Conservation (phyloP, 2,113 vertebrate species). For the Tetrax tetrax region DNA sequence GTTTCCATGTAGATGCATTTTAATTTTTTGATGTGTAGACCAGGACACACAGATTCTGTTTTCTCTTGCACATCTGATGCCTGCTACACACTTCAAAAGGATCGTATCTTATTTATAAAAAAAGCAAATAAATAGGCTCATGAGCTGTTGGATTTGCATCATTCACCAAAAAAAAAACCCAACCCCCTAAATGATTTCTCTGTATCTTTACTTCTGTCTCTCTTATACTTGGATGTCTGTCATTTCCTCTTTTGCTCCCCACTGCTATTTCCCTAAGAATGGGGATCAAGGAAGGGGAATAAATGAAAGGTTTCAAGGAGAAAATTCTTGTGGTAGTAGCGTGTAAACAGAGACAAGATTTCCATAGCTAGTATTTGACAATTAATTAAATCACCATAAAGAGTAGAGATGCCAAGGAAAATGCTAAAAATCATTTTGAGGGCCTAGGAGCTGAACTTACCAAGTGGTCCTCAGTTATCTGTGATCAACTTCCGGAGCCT, state of each 20-base stretch:
- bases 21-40: not conserved
- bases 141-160: not conserved
- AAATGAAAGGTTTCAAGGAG: not conserved
- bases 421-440: not conserved
- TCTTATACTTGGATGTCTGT: not conserved
- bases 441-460: not conserved
- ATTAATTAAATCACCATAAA: not conserved
- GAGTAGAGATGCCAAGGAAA: not conserved
- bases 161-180: not conserved
- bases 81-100: not conserved
- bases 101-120: not conserved
- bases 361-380: not conserved
- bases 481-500: not conserved
- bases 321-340: not conserved
- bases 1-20: not conserved
- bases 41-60: not conserved
- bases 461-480: not conserved
- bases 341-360: not conserved
- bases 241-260: not conserved
- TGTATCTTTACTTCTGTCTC: not conserved
- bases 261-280: not conserved
- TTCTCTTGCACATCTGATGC: not conserved
- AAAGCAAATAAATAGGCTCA: not conserved
- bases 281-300: too few relatives aligned
- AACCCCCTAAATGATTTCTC: not conserved